Conservation (phyloP, 2,797 vertebrate species). For the Dromococcyx pavoninus region DNA sequence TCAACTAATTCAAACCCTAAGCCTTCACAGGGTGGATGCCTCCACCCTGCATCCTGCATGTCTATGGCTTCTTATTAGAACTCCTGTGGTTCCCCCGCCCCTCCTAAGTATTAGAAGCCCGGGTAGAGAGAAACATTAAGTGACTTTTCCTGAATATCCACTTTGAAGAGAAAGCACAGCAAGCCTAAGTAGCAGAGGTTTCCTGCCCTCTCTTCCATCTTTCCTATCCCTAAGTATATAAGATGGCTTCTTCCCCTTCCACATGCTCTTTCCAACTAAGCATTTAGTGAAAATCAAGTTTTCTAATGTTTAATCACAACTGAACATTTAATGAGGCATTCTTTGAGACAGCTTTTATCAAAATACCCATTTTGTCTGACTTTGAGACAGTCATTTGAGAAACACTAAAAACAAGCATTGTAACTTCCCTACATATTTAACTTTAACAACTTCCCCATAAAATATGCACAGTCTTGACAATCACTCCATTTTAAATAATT, state of each 20-base stretch:
- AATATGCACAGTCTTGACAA: background rate
- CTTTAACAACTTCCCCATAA: background rate
- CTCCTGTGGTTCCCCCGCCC: background rate
- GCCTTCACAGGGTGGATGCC: background rate
- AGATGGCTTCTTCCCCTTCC: background rate
- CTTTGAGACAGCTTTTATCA: background rate
- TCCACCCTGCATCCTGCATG: background rate
- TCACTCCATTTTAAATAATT: background rate
- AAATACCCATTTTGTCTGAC: background rate
- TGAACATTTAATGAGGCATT: background rate
- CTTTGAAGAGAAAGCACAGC: background rate
- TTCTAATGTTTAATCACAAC: background rate
- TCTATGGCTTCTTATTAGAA: background rate
- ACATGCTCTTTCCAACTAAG: background rate
- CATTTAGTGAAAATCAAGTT: background rate
- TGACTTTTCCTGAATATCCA: background rate
- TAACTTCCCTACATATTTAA: background rate
- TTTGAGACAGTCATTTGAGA: background rate
- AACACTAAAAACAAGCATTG: background rate
- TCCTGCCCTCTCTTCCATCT: background rate
- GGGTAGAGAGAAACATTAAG: background rate
- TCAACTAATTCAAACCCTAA: background rate
- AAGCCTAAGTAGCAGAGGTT: background rate
- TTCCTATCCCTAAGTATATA: background rate
- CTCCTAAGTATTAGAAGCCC: background rate